Conservation (phyloP, 2,888 invertebrate genomes). For the Orchesellides sinensis region DNA sequence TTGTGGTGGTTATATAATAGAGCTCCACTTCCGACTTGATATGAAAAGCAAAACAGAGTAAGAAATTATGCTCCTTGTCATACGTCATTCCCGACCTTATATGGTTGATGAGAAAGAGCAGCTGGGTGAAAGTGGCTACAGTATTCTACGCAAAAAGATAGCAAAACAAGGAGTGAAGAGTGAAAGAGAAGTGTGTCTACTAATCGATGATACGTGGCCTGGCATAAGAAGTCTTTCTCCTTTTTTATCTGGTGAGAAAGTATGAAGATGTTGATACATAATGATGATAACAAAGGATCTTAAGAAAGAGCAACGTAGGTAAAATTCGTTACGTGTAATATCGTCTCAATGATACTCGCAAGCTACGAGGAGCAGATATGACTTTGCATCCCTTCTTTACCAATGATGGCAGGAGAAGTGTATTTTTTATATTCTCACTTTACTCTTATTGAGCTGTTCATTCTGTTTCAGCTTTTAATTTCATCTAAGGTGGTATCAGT, state of each 20-base stretch:
- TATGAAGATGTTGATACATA: constrained; percentile 46
- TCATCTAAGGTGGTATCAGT: constrained; percentile 74
- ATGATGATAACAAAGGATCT: constrained; percentile 28
- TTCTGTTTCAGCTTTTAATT: constrained; percentile 72
- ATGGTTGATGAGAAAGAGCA: constrained; percentile 48
- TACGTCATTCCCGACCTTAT: background rate
- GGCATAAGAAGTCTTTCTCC: constrained; percentile 42
- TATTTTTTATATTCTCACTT: background rate
- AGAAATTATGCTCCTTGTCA: too few species aligned
- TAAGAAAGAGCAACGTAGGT: constrained; percentile 5
- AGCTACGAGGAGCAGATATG: too few species aligned
- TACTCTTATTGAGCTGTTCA: background rate
- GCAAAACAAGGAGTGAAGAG: background rate
- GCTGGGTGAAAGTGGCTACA: constrained; percentile 33
- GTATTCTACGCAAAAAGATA: background rate
- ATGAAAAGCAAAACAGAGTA: too few species aligned
- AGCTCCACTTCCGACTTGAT: too few species aligned
- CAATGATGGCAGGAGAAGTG: background rate
- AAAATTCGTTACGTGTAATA: background rate
- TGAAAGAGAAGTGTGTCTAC: constrained; percentile 31
- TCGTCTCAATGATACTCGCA: constrained; percentile 13
- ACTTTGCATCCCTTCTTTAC: background rate
- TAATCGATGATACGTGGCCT: constrained; percentile 60
- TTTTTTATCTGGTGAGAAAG: constrained; percentile 26
- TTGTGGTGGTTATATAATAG: too few species aligned